These are phyloP conservation scores for Dysmachus trigonus DNA, from an alignment of 2,888 invertebrate species.

Conservation along the genomic window DNA sequence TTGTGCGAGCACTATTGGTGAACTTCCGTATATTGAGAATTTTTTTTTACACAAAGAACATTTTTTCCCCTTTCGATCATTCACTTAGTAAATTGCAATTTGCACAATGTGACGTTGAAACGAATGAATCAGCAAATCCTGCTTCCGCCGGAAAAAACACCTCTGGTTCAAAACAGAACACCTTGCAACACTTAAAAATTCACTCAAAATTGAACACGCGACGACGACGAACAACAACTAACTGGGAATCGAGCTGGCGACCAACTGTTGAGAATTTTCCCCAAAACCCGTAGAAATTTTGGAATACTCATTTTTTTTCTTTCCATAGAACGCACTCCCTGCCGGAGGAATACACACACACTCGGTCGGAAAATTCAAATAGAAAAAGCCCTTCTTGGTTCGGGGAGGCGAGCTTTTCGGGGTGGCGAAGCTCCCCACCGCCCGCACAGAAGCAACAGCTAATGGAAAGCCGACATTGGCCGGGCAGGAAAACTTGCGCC, in stretches of 20 bases:
- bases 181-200: not conserved
- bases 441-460: not conserved
- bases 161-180: not conserved
- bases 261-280: conserved; percentile 61
- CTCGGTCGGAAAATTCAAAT: not conserved
- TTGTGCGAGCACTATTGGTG: not conserved
- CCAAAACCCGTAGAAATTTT: conserved; percentile 20
- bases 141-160: not conserved
- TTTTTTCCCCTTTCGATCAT: not conserved
- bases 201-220: conserved; percentile 9
- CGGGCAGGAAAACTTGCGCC: not conserved
- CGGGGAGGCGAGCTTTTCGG: not conserved
- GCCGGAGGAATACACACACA: not conserved
- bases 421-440: not conserved
- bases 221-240: conserved; percentile 45
- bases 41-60: not conserved
- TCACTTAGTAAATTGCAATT: not conserved
- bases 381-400: not conserved
- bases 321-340: not conserved
- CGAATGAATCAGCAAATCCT: not conserved
- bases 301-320: not conserved
- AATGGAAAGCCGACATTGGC: not conserved
- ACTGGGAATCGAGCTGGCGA: conserved; percentile 54
- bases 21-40: not conserved
- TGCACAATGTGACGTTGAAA: not conserved